Conservation (phyloP, 2,797 vertebrate species). For the Pangasius macronema region DNA sequence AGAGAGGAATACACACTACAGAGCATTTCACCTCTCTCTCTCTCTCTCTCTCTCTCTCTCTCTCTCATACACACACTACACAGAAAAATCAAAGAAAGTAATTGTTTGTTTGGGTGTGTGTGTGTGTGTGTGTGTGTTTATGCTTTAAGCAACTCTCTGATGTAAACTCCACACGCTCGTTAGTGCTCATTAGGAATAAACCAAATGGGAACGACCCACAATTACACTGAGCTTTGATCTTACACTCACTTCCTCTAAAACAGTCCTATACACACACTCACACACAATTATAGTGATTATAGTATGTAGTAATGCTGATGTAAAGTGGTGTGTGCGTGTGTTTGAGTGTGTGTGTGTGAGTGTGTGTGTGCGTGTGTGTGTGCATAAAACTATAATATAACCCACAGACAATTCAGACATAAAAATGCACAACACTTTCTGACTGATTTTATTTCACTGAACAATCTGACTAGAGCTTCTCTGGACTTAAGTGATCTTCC, state of each 20-base stretch:
- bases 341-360: slow-evolving; percentile 20
- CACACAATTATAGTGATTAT: not conserved
- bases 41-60: too few species aligned
- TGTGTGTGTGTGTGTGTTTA: not conserved
- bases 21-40: not conserved
- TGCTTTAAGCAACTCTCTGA: slow-evolving; percentile 22
- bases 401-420: too few species aligned
- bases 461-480: not conserved
- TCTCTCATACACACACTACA: not conserved
- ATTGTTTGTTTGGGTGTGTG: not conserved
- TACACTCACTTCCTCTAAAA: slow-evolving; percentile 11
- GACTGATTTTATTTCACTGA: not conserved
- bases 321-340: not conserved
- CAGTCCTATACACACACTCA: not conserved
- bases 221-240: slow-evolving; percentile 54
- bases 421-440: not conserved
- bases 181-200: slow-evolving; percentile 49
- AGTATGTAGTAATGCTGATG: not conserved
- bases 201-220: slow-evolving; percentile 30
- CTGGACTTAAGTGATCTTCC: not conserved
- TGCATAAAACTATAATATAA: not conserved
- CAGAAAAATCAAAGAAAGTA: not conserved
- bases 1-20: not conserved
- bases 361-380: slow-evolving; percentile 7
- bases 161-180: slow-evolving; percentile 39